Conservation (phyloP, 2,113 vertebrate genomes). For the Camelus bactrianus region DNA sequence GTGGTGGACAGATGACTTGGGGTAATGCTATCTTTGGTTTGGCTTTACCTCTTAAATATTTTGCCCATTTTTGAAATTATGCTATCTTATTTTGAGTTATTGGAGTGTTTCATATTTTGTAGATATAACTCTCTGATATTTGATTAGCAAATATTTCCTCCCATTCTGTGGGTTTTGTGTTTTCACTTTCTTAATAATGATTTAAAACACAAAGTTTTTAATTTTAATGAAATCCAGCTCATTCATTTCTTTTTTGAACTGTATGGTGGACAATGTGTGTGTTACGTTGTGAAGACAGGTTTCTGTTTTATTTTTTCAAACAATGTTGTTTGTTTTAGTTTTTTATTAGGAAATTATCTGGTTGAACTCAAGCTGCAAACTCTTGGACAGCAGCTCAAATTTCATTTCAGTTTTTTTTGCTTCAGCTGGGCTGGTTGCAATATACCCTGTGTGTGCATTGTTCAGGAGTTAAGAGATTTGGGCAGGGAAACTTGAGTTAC, state of each 20-base stretch:
- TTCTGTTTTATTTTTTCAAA: neutral
- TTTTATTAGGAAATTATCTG: conserved; percentile 17
- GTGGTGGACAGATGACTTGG: no score
- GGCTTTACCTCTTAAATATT: neutral
- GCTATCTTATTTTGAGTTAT: neutral
- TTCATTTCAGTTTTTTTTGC: neutral
- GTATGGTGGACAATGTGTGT: neutral
- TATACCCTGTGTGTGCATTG: neutral
- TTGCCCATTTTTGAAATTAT: neutral
- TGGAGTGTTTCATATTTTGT: neutral
- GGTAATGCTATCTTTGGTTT: no score
- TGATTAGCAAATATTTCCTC: neutral
- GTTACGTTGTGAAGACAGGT: neutral
- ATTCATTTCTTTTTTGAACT: neutral
- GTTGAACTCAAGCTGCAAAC: neutral
- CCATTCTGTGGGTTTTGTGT: neutral
- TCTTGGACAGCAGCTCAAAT: neutral
- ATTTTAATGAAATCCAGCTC: neutral
- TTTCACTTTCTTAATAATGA: neutral
- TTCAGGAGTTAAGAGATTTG: neutral
- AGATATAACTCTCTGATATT: neutral
- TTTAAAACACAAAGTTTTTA: neutral
- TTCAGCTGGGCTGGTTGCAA: neutral
- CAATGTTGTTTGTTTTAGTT: neutral
- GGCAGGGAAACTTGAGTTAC: neutral